These are phyloP conservation scores for Cavia aperea DNA, from an alignment of 2,113 vertebrate genomes.

Conservation along the genomic window DNA sequence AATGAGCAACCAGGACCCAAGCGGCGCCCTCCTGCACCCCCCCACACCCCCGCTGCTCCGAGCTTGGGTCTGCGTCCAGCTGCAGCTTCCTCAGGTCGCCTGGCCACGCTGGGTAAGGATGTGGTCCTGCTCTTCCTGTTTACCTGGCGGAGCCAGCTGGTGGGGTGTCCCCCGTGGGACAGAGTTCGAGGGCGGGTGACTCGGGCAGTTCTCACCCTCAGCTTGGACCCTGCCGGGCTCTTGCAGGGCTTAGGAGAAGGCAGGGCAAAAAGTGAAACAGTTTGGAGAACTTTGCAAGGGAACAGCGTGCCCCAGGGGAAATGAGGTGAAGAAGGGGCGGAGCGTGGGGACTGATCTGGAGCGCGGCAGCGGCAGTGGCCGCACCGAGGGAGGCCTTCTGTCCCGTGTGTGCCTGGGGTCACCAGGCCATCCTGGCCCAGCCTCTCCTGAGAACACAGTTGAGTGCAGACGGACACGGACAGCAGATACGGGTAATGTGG, in stretches of 20 bases:
- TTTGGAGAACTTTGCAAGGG: neutral
- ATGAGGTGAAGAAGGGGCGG: neutral
- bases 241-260: neutral
- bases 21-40: accelerated
- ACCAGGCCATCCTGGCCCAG: accelerated
- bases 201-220: neutral
- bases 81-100: accelerated
- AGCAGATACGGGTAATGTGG: no score
- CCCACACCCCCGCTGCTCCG: neutral
- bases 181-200: accelerated
- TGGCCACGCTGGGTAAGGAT: accelerated
- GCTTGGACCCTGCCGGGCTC: neutral
- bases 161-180: no score
- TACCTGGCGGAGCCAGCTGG: accelerated
- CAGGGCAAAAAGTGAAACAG: neutral
- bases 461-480: no score
- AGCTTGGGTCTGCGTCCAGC: neutral
- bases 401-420: accelerated
- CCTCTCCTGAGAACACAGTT: neutral
- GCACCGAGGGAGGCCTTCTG: neutral
- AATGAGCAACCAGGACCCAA: neutral
- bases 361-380: accelerated
- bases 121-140: neutral
- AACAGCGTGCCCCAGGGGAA: no score
- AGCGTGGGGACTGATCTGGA: neutral